phyloP scores from a whole-genome alignment of 2,113 vertebrate species.

The Bucco capensis region DNA sequence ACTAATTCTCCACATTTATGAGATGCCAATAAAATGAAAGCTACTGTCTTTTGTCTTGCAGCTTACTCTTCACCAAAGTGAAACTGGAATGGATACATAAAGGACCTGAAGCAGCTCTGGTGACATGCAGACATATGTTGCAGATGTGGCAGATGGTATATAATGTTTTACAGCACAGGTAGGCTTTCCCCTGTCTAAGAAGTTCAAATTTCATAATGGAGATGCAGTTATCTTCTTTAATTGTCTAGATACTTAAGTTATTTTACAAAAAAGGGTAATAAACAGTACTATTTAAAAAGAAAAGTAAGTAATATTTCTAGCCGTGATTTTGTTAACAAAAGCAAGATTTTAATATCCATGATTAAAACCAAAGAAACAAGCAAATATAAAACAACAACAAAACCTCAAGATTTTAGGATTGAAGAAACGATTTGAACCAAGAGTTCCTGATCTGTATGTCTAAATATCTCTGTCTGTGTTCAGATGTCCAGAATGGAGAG shows the following conservation, averaged over 20 bases:
- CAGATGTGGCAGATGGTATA: slow-evolving; percentile 86
- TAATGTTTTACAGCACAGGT: slow-evolving; percentile 85
- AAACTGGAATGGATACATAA: slow-evolving; percentile 87
- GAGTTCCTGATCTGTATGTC: neutral
- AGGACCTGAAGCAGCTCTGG: slow-evolving; percentile 86
- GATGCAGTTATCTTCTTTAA: neutral
- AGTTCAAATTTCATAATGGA: neutral
- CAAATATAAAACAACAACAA: too few species aligned
- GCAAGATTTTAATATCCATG: neutral
- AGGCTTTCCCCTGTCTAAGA: slow-evolving; percentile 11
- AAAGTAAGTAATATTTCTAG: neutral
- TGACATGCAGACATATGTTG: slow-evolving; percentile 91
- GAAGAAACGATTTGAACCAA: neutral
- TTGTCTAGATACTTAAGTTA: neutral
- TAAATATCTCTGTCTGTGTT: neutral
- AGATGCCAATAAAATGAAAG: neutral
- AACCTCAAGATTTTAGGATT: neutral
- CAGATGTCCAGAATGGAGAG: neutral
- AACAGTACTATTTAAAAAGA: neutral
- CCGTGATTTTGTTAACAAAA: neutral
- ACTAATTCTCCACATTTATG: neutral
- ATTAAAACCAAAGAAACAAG: neutral
- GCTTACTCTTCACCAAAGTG: slow-evolving; percentile 93
- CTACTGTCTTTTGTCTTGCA: slow-evolving; percentile 51
- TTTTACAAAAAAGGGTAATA: neutral